Evolutionary conservation across 2,113 vertebrate species (phyloP), one percentile per base, ranked within the genome.

Genomic region (Phyllopteryx taeniolatus): DNA sequence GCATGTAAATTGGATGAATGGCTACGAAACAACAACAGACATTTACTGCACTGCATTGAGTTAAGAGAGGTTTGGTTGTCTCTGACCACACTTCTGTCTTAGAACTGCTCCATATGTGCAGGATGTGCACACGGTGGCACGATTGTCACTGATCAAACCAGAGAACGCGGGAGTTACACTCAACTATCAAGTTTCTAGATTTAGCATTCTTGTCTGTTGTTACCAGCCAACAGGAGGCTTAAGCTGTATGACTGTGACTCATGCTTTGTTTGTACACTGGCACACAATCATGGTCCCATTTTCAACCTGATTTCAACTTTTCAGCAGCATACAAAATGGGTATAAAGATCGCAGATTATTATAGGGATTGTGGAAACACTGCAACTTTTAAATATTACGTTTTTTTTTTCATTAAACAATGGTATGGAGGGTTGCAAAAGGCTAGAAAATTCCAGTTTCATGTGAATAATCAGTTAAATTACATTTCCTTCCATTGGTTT

Each of bases 1-100:
- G 60, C 47, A 74, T 64, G 68, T 77, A 76, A 74, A 67, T 57
- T 56, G 27, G 51, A 56, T 42, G 61, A 73, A 66, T 35, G n/a
- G 72, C 20, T 22, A 22, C 53, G 20, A 56, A 56, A 56, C 53
- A 56, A 9, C 20, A 56, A 22, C 39, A 39, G 49, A 49, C 44
- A 51, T 31, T 75, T 66, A 71, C 14, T n/a, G 53, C 3, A 10
- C 57, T n/a, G 43, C 7, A 8, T 53, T 71, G 49, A 10, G 8
- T 42, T 22, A 70, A 56, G 49, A 46, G 54, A 46, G 46, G 11
- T 51, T 49, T 35, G 8, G 56, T 72, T 56, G 9, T 20, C 20
- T n/a, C 19, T 69, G 19, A 67, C 56, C 66, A 49, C 33, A 20
- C 5, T 69, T 69, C 22, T 49, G 43, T 74, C 74, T 70, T 27